Base-by-base conservation (phyloP, 2,888 invertebrate species). In the Amphimallon solstitiale region DNA sequence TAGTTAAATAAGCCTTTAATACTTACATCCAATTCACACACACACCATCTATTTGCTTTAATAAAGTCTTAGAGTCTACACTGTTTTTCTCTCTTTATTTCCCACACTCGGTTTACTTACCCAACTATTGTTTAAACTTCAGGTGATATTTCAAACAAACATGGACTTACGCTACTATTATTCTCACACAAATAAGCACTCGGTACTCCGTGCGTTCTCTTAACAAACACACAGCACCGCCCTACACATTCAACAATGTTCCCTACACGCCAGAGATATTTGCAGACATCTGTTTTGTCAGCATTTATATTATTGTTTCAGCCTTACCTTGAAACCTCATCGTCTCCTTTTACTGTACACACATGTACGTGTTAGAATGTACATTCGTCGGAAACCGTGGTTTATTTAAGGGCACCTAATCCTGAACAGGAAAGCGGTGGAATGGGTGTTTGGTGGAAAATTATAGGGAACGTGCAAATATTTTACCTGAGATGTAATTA, bases 291-390 rank as follows among this genome's bases (percentile, higher is more conserved):
- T 43, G 43, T 17, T 43, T 7, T 17, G 14, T 17, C 7, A 17
- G 43, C 17, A 43, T 43, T 43, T 43, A 17, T 14, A 15, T 43
- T 43, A 43, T 43, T 43, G 43, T 43, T 43, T 43, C 17, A 14
- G 14, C 6, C 15, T 15, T 43, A 15, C 14, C 43, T 17, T 12
- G 14, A 14, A 14, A 14, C 14, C 7, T 17, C 15, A 3, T 1
- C 14, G 43, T 15, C 43, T 15, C 43, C 10, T 7, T 43, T 17
- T 7, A 9, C 37, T 37, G 37, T 37, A 37, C 37, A n/a, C 37
- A 12, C n/a, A n/a, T 29, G 12, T 43, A 9, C 12, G 7, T 2
- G 15, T 14, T 43, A 12, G 17, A 9, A 43, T 14, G 43, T 14
- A 43, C 17, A 15, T 7, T 14, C 15, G 10, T 2, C 14, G 12